Base-by-base conservation (phyloP, 2,113 vertebrate species). In the Cyprinodon tularosa region DNA sequence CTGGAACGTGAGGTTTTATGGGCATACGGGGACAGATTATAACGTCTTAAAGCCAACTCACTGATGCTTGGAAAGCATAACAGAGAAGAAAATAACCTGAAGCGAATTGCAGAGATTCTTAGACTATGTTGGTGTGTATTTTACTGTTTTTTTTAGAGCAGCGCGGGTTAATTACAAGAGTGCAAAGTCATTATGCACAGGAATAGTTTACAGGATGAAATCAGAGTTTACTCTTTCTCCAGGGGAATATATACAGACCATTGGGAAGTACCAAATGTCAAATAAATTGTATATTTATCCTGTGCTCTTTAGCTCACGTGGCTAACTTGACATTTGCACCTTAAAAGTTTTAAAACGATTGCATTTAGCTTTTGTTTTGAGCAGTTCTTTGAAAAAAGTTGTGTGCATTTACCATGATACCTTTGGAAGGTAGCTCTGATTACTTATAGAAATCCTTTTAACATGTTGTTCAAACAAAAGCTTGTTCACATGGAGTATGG, bases 41-140 rank as follows among this genome's bases (percentile, higher is more conserved):
- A 79, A 82, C 60, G 65, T 90, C 80, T 89, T 87, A 87, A 88
- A 84, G 88, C 84, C 86, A 88, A 90, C 81, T 83, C 86, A 84
- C 77, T 85, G 88, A 80, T 82, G 91, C 83, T 86, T 78, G 65
- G 77, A 86, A 84, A 89, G 84, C 80, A 84, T 81, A 72, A 84
- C 74, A 78, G 72, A 53, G 77, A 90, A 69, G 78, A 63, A 80
- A 82, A 79, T 68, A 78, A 77, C 76, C 81, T 0, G 63, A 64
- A 80, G 88, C 84, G 81, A 77, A 78, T 80, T 80, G 61, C 62
- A 86, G 84, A 68, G 80, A 86, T 76, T 77, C 61, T 84, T 53
- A 47, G 68, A 82, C 85, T 84, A 76, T 82, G 84, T 86, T 78
- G 39, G 14, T 66, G 59, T 11, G 39, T 80, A 42, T 71, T 82